Conservation (phyloP, 1,140 invertebrate genomes). For the Linepithema humile region DNA sequence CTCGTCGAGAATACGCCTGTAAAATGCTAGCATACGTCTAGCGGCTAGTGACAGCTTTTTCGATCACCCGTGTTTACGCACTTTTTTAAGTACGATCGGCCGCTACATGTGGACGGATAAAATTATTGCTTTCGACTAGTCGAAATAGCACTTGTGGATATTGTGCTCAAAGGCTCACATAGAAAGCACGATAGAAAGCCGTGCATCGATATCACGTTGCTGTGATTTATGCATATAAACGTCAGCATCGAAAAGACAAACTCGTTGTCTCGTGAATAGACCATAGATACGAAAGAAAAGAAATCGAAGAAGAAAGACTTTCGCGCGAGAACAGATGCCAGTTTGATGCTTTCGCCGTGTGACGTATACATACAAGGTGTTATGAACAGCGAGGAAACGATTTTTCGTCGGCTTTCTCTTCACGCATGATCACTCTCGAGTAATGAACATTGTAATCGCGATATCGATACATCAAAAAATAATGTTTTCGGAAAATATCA, state of each 20-base stretch:
- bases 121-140: constrained; percentile 60
- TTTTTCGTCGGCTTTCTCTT: constrained; percentile 32
- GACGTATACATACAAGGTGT: background rate
- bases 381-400: constrained; percentile 1
- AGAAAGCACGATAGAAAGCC: background rate
- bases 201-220: constrained; percentile 2
- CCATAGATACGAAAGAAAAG: background rate
- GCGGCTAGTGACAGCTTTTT: constrained; percentile 32
- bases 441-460: constrained; percentile 17
- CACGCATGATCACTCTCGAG: constrained; percentile 24
- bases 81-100: constrained; percentile 39
- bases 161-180: constrained; percentile 14
- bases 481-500: background rate
- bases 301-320: background rate
- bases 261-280: background rate
- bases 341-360: constrained; percentile 3
- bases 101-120: constrained; percentile 41
- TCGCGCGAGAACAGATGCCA: background rate
- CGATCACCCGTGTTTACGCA: constrained; percentile 49
- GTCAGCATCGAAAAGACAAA: constrained; percentile 26
- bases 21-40: background rate
- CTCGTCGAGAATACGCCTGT: background rate
- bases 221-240: constrained; percentile 35
- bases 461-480: constrained; percentile 4
- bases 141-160: constrained; percentile 23